phyloP scores from a whole-genome alignment of 2,113 vertebrate species.

The Xenopus borealis region DNA sequence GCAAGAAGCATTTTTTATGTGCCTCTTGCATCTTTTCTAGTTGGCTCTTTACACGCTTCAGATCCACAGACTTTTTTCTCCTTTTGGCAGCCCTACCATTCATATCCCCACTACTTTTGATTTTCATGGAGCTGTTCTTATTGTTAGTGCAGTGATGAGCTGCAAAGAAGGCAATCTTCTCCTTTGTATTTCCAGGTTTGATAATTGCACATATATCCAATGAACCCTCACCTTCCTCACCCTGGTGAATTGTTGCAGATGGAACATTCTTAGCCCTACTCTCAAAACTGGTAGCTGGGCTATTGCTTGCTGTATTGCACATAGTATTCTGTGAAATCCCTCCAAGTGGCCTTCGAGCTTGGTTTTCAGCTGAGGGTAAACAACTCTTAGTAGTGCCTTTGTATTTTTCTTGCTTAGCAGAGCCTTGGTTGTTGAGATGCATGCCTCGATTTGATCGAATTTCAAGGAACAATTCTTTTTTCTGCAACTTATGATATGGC shows the following conservation, averaged over 20 bases:
- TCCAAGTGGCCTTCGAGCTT: slow-evolving; percentile 66
- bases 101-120: slow-evolving; percentile 80
- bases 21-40: slow-evolving; percentile 66
- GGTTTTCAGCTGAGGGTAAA: slow-evolving; percentile 57
- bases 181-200: slow-evolving; percentile 90
- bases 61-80: slow-evolving; percentile 73
- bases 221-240: slow-evolving; percentile 66
- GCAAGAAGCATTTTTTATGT: slow-evolving; percentile 54
- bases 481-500: slow-evolving; percentile 76
- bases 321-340: slow-evolving; percentile 75
- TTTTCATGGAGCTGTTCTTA: slow-evolving; percentile 71
- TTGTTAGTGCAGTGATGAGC: slow-evolving; percentile 66
- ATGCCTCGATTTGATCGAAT: slow-evolving; percentile 57
- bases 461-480: slow-evolving; percentile 64
- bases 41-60: slow-evolving; percentile 66
- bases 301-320: slow-evolving; percentile 64
- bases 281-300: slow-evolving; percentile 48
- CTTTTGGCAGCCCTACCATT: slow-evolving; percentile 78
- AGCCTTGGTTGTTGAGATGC: slow-evolving; percentile 60
- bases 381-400: slow-evolving; percentile 54
- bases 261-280: slow-evolving; percentile 56
- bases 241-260: slow-evolving; percentile 64
- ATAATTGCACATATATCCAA: slow-evolving; percentile 88
- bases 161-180: slow-evolving; percentile 93
- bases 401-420: slow-evolving; percentile 58